Percentiles rank a stretch among this genome's conserved stretches.
phyloP scores from a whole-genome alignment of 1,140 invertebrate species.

The Hyphantria cunea region DNA sequence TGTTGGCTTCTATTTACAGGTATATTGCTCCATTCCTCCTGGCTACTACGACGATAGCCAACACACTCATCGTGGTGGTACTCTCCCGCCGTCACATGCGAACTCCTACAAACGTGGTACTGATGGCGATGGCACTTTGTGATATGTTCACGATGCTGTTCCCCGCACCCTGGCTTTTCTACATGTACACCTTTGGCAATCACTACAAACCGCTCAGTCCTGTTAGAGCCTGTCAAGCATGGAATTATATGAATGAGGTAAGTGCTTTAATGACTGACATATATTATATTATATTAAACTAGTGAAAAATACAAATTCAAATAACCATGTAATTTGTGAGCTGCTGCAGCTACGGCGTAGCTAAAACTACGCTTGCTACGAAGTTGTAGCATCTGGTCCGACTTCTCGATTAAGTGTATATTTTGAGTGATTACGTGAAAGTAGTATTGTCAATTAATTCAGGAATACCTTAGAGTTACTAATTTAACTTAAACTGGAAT shows the following conservation, averaged over 20 bases:
- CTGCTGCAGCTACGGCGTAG: too few species aligned
- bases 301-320: too few species aligned
- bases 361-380: too few species aligned
- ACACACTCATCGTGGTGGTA: constrained; percentile 93
- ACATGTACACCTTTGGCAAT: constrained; percentile 95
- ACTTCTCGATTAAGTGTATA: too few species aligned
- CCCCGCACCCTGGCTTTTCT: constrained; percentile 93
- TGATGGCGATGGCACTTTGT: constrained; percentile 94
- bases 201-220: constrained; percentile 90
- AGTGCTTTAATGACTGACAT: constrained; percentile 53
- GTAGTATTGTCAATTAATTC: too few species aligned
- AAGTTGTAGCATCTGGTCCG: too few species aligned
- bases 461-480: too few species aligned
- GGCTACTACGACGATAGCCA: constrained; percentile 93
- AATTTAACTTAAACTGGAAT: too few species aligned
- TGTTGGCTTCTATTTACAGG: constrained; percentile 38
- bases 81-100: constrained; percentile 88
- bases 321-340: too few species aligned
- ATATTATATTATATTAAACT: too few species aligned
- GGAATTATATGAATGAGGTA: constrained; percentile 90
- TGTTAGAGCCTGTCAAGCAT: constrained; percentile 89
- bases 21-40: constrained; percentile 93
- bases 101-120: constrained; percentile 94
- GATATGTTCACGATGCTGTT: constrained; percentile 96
- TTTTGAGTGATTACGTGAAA: too few species aligned